phyloP scores from a whole-genome alignment of 1,140 invertebrate species.

The Contarinia nasturtii region DNA sequence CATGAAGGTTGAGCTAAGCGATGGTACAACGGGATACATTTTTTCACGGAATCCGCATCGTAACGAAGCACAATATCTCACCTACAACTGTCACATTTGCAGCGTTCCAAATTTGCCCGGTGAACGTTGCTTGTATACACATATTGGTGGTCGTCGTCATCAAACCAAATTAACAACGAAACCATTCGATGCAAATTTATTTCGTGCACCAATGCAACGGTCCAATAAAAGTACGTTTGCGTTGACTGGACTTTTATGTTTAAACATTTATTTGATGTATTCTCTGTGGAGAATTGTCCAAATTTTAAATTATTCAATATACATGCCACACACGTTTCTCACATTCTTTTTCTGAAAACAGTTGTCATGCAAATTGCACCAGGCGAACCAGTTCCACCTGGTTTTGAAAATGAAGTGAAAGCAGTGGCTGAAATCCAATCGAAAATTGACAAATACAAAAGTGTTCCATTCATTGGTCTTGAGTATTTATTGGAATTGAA shows the following conservation, averaged over 20 bases:
- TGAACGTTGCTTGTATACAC: constrained; percentile 10
- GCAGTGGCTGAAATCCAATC: constrained; percentile 33
- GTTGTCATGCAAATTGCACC: constrained; percentile 28
- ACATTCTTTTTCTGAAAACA: not conserved
- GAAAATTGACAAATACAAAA: constrained; percentile 26
- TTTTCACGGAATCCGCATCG: not conserved
- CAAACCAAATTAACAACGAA: constrained; percentile 14
- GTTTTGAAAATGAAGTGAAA: constrained; percentile 41
- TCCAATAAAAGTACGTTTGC: not conserved
- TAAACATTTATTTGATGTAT: not conserved
- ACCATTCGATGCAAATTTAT: constrained; percentile 1
- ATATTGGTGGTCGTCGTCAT: constrained; percentile 26
- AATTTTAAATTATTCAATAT: not conserved
- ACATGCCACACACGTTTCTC: too few relatives aligned
- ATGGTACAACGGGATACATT: constrained; percentile 1
- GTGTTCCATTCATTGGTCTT: constrained; percentile 34
- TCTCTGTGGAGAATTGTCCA: not conserved
- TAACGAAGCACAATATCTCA: not conserved
- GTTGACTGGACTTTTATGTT: not conserved
- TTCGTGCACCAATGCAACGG: constrained; percentile 1
- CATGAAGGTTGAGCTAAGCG: constrained; percentile 1
- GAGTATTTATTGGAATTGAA: constrained; percentile 53
- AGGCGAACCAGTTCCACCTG: constrained; percentile 47
- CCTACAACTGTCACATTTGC: constrained; percentile 4
- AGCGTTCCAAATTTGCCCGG: constrained; percentile 1